Conservation (phyloP, 2,888 invertebrate genomes). For the Amblyteles armatorius region DNA sequence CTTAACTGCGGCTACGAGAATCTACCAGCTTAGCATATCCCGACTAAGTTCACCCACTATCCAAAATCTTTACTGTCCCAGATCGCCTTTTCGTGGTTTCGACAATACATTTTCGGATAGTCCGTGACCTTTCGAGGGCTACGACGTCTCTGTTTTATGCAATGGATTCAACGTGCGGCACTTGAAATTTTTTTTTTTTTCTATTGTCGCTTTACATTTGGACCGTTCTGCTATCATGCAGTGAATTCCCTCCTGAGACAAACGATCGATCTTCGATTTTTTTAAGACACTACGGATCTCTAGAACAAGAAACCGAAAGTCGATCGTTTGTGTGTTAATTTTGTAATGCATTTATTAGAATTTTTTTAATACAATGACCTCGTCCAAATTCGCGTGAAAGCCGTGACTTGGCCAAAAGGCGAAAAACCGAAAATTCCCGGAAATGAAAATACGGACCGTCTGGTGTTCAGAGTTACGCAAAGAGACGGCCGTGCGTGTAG, state of each 20-base stretch:
- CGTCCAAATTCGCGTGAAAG: background rate
- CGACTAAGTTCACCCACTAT: background rate
- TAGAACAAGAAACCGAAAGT: constrained; percentile 39
- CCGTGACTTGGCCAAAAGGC: background rate
- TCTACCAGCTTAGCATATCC: background rate
- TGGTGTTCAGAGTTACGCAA: background rate
- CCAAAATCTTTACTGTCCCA: background rate
- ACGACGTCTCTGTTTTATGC: background rate
- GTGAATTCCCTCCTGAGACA: constrained; percentile 61
- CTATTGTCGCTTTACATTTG: constrained; percentile 60
- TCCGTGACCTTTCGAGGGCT: background rate
- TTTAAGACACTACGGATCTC: constrained; percentile 23
- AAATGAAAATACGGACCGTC: constrained; percentile 7
- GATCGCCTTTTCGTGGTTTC: background rate
- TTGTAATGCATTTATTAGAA: background rate
- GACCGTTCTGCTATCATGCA: constrained; percentile 74
- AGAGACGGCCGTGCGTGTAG: background rate
- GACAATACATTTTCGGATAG: constrained; percentile 1
- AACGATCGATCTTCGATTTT: constrained; percentile 49
- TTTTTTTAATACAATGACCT: background rate
- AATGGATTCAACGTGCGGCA: background rate
- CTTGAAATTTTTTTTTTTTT: background rate
- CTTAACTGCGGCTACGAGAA: constrained; percentile 16
- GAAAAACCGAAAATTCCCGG: background rate
- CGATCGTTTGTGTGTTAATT: constrained; percentile 41